Evolutionary conservation across 2,113 vertebrate species (phyloP).

Genomic region (Cathartes aura): DNA sequence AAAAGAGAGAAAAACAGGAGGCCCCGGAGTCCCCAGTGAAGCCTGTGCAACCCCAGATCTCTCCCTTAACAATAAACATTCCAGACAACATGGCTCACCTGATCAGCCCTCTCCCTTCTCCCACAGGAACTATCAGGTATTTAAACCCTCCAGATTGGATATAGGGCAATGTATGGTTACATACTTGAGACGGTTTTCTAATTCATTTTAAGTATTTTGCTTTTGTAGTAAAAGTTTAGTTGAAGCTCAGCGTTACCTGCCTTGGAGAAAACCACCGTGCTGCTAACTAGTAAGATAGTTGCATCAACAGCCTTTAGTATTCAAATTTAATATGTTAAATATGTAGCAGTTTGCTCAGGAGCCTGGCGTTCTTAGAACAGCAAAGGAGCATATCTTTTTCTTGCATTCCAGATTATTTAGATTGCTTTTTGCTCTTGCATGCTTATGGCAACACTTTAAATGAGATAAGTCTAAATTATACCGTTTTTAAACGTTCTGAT

Average conservation of each 20-base stretch:
- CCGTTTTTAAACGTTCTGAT: background rate
- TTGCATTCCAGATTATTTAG: background rate
- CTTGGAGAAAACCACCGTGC: background rate
- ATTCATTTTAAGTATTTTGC: background rate
- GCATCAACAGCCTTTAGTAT: background rate
- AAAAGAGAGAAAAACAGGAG: slow-evolving; percentile 93
- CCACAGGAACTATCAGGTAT: slow-evolving; percentile 97
- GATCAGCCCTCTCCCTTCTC: slow-evolving; percentile 97
- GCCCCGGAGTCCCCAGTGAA: slow-evolving; percentile 91
- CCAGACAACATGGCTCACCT: slow-evolving; percentile 97
- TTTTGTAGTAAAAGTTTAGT: background rate
- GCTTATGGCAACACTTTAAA: background rate
- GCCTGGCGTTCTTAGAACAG: background rate
- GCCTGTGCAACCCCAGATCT: slow-evolving; percentile 93
- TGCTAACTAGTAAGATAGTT: background rate
- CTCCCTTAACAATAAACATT: slow-evolving; percentile 98
- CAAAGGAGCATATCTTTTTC: background rate
- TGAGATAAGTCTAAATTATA: background rate
- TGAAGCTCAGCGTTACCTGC: background rate
- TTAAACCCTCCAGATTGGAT: slow-evolving; percentile 4
- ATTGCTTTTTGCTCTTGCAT: background rate
- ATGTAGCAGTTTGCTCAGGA: background rate
- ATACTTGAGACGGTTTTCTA: background rate
- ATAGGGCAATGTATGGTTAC: background rate
- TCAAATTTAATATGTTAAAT: background rate